Evolutionary conservation across 2,113 vertebrate species (phyloP).

Genomic region (Girardinichthys multiradiatus): DNA sequence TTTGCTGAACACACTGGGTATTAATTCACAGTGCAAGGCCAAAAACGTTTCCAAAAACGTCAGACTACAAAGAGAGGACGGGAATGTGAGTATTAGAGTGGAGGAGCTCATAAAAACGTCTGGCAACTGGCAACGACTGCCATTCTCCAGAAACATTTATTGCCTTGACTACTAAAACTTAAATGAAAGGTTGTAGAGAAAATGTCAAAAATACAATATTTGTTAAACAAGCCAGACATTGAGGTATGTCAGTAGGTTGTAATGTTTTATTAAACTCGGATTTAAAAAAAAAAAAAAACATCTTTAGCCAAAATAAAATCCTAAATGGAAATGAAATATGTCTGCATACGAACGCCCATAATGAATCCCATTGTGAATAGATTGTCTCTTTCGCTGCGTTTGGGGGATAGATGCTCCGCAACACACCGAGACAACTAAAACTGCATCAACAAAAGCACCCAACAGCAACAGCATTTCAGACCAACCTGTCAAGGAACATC

Average conservation of each 20-base stretch:
- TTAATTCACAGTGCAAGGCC: too few species aligned
- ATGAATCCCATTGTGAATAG: not conserved
- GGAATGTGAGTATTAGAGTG: too few species aligned
- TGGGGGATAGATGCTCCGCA: not conserved
- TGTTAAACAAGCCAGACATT: not conserved
- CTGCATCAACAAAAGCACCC: not conserved
- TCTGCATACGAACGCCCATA: not conserved
- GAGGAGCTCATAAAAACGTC: too few species aligned
- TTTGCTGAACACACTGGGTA: too few species aligned
- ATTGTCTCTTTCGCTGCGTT: not conserved
- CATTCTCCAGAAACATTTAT: too few species aligned
- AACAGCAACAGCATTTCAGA: slow-evolving; percentile 4
- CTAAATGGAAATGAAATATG: not conserved
- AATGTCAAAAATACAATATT: too few species aligned
- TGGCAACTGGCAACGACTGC: too few species aligned
- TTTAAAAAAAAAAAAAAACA: not conserved
- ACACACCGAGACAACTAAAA: not conserved
- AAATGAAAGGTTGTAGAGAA: too few species aligned
- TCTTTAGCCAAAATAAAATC: not conserved
- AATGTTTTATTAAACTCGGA: not conserved
- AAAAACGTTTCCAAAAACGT: too few species aligned
- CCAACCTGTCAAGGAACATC: not conserved
- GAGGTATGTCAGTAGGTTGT: not conserved
- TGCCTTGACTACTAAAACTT: too few species aligned
- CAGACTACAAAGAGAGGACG: too few species aligned